Evolutionary conservation across 2,113 vertebrate species (phyloP).

Genomic region (Malurus melanocephalus): DNA sequence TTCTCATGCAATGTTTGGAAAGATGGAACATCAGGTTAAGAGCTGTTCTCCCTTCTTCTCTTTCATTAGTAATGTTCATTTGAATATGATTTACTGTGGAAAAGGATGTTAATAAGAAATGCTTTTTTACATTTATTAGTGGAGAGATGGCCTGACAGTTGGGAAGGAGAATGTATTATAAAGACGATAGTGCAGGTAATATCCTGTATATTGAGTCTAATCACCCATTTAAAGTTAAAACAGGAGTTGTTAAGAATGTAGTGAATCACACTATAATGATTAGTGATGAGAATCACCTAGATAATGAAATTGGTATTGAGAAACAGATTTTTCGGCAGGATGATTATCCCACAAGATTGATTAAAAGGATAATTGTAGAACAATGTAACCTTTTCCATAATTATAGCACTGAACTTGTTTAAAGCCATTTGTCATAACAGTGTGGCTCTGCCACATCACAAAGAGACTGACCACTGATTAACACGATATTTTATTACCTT

Average conservation of each 20-base stretch:
- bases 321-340: slow-evolving; percentile 81
- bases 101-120: slow-evolving; percentile 70
- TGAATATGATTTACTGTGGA: slow-evolving; percentile 71
- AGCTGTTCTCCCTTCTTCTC: slow-evolving; percentile 16
- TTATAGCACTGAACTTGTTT: slow-evolving; percentile 76
- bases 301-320: slow-evolving; percentile 82
- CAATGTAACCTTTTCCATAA: slow-evolving; percentile 77
- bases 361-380: slow-evolving; percentile 82
- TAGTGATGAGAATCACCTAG: slow-evolving; percentile 81
- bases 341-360: slow-evolving; percentile 80
- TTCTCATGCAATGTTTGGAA: slow-evolving; percentile 30
- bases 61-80: slow-evolving; percentile 65
- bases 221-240: slow-evolving; percentile 82
- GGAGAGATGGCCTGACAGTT: slow-evolving; percentile 67
- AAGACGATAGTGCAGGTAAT: slow-evolving; percentile 76
- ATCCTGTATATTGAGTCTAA: slow-evolving; percentile 81
- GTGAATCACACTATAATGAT: slow-evolving; percentile 77
- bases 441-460: slow-evolving; percentile 52
- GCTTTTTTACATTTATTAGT: slow-evolving; percentile 71
- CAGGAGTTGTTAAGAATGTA: slow-evolving; percentile 80
- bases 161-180: slow-evolving; percentile 71
- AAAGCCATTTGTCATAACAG: slow-evolving; percentile 76
- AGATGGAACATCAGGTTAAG: neutral
- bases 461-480: slow-evolving; percentile 69
- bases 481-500: slow-evolving; percentile 63